Evolutionary conservation across 2,888 invertebrate genomes (phyloP), one percentile per base, ranked within the genome.

Genomic region (Caenorhabditis imperialis): DNA sequence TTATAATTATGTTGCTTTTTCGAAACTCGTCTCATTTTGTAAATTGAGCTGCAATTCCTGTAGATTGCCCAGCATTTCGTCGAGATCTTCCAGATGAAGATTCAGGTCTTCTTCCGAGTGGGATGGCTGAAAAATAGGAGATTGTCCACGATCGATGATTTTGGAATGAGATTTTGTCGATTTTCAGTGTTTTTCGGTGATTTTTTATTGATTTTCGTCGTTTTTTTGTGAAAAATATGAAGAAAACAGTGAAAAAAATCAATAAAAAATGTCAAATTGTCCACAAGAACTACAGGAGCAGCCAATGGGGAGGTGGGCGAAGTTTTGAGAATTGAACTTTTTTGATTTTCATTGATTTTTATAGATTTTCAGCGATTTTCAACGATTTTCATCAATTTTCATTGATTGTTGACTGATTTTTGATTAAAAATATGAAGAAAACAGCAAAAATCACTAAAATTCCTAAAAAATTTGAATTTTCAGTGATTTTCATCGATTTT

Each of bases 21-120:
- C 57, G 35, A 35, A 44, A 50, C 61, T 42, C 51, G 58, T 58
- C 7, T 60, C 48, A 30, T 30, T 3, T 12, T 61, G 50, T n/a
- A 85, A 81, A 50, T 85, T 79, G 35, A 85, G 83, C 57, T 87
- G 84, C 45, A 87, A 69, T 44, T 83, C 81, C 53, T 88, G 86
- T 18, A 88, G 71, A 60, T 86, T 85, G 50, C 82, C 81, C 50
- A 88, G 82, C 80, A 86, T 80, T 22, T 74, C 81, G 67, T 85
- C 85, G 30, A 87, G 62, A 37, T 81, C 79, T 25, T 78, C 77
- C 55, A 84, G 69, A 38, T 84, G 81, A 8, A 55, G 78, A 48
- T 83, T 81, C 45, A 84, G 71, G 42, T 85, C 83, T 55, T 84
- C 84, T 10, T 75, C 77, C 10, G 83, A 81, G 27, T 78, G 62